Evolutionary conservation across 2,113 vertebrate species (phyloP).

Genomic region (Cacatua alba): DNA sequence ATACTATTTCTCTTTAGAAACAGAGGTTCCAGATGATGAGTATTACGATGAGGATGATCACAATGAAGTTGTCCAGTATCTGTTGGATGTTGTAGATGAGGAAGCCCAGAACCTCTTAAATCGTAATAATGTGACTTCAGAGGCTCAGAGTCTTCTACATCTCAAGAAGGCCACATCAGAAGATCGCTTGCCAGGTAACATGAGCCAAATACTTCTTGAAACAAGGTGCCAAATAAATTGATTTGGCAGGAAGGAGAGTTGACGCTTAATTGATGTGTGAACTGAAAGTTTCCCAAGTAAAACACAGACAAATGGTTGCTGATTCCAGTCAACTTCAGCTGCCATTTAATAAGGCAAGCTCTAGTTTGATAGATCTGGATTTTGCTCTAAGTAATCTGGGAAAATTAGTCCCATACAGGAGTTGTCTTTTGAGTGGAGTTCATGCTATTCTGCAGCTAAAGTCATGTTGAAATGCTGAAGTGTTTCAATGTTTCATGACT

Average conservation of each 20-base stretch:
- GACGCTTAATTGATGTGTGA: neutral
- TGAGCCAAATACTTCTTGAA: neutral
- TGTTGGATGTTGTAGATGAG: slow-evolving; percentile 82
- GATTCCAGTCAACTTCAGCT: neutral
- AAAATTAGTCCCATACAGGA: neutral
- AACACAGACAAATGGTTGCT: neutral
- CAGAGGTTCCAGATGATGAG: slow-evolving; percentile 66
- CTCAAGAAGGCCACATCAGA: slow-evolving; percentile 40
- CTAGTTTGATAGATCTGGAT: neutral
- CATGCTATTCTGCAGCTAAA: neutral
- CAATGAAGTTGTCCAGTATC: slow-evolving; percentile 80
- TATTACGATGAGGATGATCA: slow-evolving; percentile 79
- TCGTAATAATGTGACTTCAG: slow-evolving; percentile 38
- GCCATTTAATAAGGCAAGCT: neutral
- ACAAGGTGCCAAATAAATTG: neutral
- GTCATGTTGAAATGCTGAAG: neutral
- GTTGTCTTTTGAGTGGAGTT: neutral
- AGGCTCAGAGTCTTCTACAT: slow-evolving; percentile 74
- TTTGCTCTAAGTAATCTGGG: neutral
- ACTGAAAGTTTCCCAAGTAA: neutral
- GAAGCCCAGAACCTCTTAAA: slow-evolving; percentile 82
- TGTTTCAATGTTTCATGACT: neutral
- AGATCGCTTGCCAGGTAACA: slow-evolving; percentile 59
- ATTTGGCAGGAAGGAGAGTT: neutral
- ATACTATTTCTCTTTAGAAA: slow-evolving; percentile 53